phyloP scores from a whole-genome alignment of 2,888 invertebrate genomes.

The Scaptomyza cyrtandrae region DNA sequence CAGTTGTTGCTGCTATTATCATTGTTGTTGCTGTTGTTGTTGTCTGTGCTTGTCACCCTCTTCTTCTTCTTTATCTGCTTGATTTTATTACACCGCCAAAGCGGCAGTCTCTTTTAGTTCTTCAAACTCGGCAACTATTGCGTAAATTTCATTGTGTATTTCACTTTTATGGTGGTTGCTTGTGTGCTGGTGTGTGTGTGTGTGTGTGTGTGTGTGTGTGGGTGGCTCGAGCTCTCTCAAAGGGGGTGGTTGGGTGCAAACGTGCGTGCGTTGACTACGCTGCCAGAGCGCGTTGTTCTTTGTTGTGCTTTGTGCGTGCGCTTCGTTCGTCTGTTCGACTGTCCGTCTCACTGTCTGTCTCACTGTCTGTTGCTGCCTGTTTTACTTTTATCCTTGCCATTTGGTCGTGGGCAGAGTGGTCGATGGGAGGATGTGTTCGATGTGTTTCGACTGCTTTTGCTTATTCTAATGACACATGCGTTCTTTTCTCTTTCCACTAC shows the following conservation, averaged over 20 bases:
- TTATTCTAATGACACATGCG: constrained; percentile 79
- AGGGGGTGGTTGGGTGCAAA: constrained; percentile 12
- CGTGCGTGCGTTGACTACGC: constrained; percentile 56
- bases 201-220: not conserved
- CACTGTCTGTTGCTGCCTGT: constrained; percentile 25
- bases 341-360: constrained; percentile 2
- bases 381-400: constrained; percentile 59
- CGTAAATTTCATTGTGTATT: constrained; percentile 80
- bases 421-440: constrained; percentile 60
- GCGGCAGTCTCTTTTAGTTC: constrained; percentile 68
- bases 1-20: constrained; percentile 22
- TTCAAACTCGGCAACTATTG: constrained; percentile 60
- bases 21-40: constrained; percentile 48
- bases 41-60: constrained; percentile 75
- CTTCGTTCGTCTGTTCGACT: constrained; percentile 9
- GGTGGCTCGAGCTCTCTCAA: constrained; percentile 3
- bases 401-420: not conserved
- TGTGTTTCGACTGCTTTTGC: constrained; percentile 44
- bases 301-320: constrained; percentile 55
- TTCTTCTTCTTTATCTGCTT: constrained; percentile 57
- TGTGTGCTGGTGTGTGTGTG: not conserved
- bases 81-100: constrained; percentile 75
- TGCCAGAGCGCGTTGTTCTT: constrained; percentile 42
- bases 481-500: constrained; percentile 39
- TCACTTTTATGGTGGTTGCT: constrained; percentile 74